phyloP scores from a whole-genome alignment of 2,113 vertebrate species.

The Chloebia gouldiae region DNA sequence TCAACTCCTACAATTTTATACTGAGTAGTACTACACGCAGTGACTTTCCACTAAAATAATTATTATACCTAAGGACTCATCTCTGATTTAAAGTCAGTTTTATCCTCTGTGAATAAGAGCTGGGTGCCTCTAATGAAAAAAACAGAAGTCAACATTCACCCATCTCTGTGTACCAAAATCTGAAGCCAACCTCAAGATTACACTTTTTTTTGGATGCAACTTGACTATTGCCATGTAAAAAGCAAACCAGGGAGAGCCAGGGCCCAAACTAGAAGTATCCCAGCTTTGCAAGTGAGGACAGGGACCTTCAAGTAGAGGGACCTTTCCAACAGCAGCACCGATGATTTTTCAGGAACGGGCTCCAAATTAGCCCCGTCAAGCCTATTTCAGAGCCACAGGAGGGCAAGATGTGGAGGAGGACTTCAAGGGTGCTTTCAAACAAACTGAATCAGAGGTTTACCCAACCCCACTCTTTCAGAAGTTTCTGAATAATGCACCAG shows the following conservation, averaged over 20 bases:
- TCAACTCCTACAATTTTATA: not conserved
- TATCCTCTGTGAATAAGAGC: not conserved
- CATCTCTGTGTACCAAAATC: not conserved
- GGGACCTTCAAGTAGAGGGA: not conserved
- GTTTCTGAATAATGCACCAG: constrained; percentile 58
- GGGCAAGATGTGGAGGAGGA: constrained; percentile 42
- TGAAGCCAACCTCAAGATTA: not conserved
- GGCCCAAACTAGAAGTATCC: not conserved
- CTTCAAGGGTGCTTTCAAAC: constrained; percentile 45
- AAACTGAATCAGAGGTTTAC: constrained; percentile 63
- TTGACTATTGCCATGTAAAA: not conserved
- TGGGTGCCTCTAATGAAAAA: not conserved
- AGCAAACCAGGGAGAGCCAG: not conserved
- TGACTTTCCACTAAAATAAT: not conserved
- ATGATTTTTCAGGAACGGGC: not conserved
- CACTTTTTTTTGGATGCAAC: not conserved
- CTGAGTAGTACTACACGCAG: not conserved
- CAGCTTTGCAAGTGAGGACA: not conserved
- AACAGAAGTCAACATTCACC: not conserved
- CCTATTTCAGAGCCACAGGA: not conserved
- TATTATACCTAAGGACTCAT: not conserved
- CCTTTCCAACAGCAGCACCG: not conserved
- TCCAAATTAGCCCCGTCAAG: not conserved
- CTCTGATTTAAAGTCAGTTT: not conserved
- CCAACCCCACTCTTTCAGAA: constrained; percentile 52